A percentile compares a stretch with the other conserved stretches of the same genome.
Conservation (phyloP, 2,888 invertebrate genomes). For the Acleris literana region DNA sequence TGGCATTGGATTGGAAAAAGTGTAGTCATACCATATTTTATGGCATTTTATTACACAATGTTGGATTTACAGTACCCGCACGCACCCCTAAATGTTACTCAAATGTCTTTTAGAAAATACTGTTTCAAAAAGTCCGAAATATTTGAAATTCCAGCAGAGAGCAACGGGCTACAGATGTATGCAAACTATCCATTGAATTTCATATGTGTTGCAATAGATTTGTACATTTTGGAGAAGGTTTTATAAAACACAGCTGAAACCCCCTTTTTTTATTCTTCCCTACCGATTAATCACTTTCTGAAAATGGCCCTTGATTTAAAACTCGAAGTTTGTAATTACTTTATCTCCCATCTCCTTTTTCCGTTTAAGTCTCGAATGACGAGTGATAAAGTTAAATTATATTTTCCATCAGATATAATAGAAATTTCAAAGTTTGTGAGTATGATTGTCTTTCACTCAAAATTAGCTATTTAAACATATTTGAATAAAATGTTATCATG, state of each 20-base stretch:
- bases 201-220: slow-evolving; percentile 15
- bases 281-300: no score
- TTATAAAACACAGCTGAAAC: slow-evolving; percentile 23
- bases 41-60: slow-evolving; percentile 50
- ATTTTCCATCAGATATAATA: no score
- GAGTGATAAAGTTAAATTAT: no score
- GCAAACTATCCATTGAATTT: slow-evolving; percentile 32
- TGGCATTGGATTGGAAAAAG: slow-evolving; percentile 61
- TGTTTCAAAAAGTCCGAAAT: slow-evolving; percentile 74
- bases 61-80: slow-evolving; percentile 18
- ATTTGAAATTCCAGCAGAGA: slow-evolving; percentile 55
- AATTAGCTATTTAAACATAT: no score
- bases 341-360: no score
- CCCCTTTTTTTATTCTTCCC: neutral
- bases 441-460: no score
- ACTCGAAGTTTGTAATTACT: no score
- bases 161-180: slow-evolving; percentile 22
- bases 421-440: no score
- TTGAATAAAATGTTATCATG: no score
- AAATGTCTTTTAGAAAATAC: slow-evolving; percentile 62
- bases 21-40: slow-evolving; percentile 59
- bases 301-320: no score
- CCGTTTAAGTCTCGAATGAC: no score
- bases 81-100: slow-evolving; percentile 14
- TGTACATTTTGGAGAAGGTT: slow-evolving; percentile 39